Evolutionary conservation across 2,113 vertebrate genomes (phyloP).

Genomic region (Delphinus delphis): DNA sequence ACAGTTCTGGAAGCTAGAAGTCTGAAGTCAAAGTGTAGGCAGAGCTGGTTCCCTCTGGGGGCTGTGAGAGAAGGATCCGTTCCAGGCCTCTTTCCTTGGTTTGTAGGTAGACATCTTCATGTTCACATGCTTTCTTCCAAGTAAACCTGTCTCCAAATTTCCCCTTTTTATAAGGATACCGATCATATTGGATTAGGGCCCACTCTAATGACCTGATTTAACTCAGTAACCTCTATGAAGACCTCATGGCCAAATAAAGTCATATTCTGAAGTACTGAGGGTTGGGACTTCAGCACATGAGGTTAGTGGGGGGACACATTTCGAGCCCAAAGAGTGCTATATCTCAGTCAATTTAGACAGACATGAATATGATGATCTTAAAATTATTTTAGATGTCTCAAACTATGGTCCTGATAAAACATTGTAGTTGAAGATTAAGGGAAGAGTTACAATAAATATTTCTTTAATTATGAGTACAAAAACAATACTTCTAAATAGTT

Average conservation of each 20-base stretch:
- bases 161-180: not conserved
- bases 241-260: not conserved
- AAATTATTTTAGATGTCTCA: not conserved
- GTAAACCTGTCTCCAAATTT: not conserved
- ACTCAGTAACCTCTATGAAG: not conserved
- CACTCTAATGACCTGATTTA: not conserved
- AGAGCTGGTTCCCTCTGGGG: not conserved
- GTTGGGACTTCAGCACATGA: not conserved
- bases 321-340: not conserved
- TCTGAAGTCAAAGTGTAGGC: not conserved
- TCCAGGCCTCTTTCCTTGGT: not conserved
- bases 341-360: not conserved
- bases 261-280: not conserved
- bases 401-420: not conserved
- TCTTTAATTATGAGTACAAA: not conserved
- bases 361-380: not conserved
- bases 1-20: not conserved
- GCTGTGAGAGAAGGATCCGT: not conserved
- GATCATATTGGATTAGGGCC: not conserved
- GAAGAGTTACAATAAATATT: not conserved
- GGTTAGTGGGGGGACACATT: not conserved
- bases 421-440: not conserved
- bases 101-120: no score
- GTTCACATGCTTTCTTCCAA: not conserved
- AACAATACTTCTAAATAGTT: not conserved